Conservation (phyloP, 1,140 invertebrate genomes). For the Samia ricini region DNA sequence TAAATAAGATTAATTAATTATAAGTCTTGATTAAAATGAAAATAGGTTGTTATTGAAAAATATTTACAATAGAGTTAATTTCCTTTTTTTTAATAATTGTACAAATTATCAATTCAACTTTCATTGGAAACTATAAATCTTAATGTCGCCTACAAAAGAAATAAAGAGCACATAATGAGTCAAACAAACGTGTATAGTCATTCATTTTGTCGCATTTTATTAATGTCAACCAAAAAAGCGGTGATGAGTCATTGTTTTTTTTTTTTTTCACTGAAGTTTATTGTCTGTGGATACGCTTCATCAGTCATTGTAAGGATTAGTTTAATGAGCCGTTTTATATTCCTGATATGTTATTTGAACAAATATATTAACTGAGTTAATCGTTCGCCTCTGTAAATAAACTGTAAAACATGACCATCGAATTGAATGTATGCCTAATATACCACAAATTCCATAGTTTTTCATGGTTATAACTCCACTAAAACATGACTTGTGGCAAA, state of each 20-base stretch:
- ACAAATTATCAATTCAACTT: not conserved
- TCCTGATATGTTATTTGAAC: slow-evolving; percentile 14
- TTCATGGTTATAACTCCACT: no score
- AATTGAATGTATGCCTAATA: no score
- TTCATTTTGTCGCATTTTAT: slow-evolving; percentile 27
- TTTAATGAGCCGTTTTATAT: slow-evolving; percentile 41
- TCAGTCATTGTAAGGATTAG: slow-evolving; percentile 41
- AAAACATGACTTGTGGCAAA: no score
- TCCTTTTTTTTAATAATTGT: not conserved
- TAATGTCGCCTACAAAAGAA: not conserved
- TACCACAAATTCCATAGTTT: no score
- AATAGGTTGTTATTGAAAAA: no score
- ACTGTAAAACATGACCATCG: not conserved
- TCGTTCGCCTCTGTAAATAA: not conserved
- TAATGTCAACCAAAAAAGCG: slow-evolving; percentile 24
- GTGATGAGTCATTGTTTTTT: slow-evolving; percentile 20
- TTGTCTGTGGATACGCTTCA: slow-evolving; percentile 7
- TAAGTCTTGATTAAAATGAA: no score
- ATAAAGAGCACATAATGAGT: not conserved
- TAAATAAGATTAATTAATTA: no score
- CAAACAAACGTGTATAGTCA: slow-evolving; percentile 17
- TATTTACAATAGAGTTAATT: no score
- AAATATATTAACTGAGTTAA: slow-evolving; percentile 3
- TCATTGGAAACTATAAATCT: not conserved
- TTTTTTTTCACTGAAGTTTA: slow-evolving; percentile 1